Evolutionary conservation across 2,888 invertebrate genomes (phyloP).

Genomic region (Philaethria dido): DNA sequence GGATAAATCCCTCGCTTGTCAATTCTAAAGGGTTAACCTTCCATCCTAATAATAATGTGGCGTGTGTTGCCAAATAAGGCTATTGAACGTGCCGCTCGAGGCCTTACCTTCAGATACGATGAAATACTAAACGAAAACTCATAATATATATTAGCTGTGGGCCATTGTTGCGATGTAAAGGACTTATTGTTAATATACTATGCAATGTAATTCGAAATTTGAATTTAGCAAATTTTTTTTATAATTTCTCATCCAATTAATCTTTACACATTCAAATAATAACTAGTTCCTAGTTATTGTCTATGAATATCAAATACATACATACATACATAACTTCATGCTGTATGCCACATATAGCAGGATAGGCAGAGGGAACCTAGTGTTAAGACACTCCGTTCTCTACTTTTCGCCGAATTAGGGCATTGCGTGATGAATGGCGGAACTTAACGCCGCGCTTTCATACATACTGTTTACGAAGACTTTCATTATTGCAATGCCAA

Average conservation of each 20-base stretch:
- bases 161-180: neutral
- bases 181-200: neutral
- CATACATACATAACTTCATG: too few species aligned
- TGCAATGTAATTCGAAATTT: neutral
- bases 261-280: neutral
- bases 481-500: too few species aligned
- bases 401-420: too few species aligned
- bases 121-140: constrained; percentile 33
- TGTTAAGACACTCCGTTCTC: too few species aligned
- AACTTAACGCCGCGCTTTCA: too few species aligned
- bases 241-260: neutral
- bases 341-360: too few species aligned
- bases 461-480: too few species aligned
- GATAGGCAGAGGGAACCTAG: too few species aligned
- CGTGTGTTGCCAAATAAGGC: constrained; percentile 61
- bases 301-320: neutral
- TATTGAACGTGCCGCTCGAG: constrained; percentile 48
- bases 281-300: neutral
- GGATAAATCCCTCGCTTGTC: constrained; percentile 38
- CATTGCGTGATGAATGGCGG: too few species aligned
- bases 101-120: constrained; percentile 33
- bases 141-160: constrained; percentile 19
- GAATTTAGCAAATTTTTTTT: neutral
- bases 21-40: constrained; percentile 39
- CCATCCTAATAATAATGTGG: constrained; percentile 56